Evolutionary conservation across 2,888 invertebrate genomes (phyloP).

Genomic region (Salpingus planirostris): DNA sequence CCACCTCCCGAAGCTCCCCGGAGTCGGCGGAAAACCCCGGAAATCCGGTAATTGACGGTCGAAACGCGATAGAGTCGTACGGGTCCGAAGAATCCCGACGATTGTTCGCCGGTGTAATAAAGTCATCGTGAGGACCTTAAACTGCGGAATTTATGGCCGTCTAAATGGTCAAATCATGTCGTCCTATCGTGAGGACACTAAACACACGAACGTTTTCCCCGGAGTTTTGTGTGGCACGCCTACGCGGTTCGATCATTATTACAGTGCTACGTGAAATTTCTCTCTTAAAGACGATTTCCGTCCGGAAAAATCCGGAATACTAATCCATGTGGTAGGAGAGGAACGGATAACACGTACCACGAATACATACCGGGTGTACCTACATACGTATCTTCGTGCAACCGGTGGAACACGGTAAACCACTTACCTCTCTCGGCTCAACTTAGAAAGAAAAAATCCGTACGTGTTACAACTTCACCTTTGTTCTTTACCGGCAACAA

Average conservation of each 20-base stretch:
- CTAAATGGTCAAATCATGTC: constrained; percentile 25
- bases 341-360: constrained; percentile 15
- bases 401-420: constrained; percentile 20
- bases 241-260: constrained; percentile 10
- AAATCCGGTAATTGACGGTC: no score
- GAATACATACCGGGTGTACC: constrained; percentile 19
- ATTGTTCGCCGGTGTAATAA: no score
- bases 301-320: no score
- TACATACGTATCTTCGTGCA: constrained; percentile 15
- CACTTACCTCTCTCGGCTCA: constrained; percentile 14
- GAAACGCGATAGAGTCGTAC: constrained; percentile 13
- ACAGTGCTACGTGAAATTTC: constrained; percentile 6
- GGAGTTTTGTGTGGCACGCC: constrained; percentile 17
- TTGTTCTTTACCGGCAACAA: constrained; percentile 16
- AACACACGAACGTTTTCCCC: constrained; percentile 11
- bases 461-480: constrained; percentile 17
- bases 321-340: no score
- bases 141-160: constrained; percentile 22
- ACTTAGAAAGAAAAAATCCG: constrained; percentile 13
- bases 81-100: no score
- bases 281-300: no score
- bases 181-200: constrained; percentile 14
- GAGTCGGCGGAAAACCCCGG: no score
- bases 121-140: constrained; percentile 22
- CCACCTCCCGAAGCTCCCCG: no score